Evolutionary conservation across 2,113 vertebrate genomes (phyloP), one percentile per base, ranked within the genome.

Genomic region (Cynoglossus semilaevis): DNA sequence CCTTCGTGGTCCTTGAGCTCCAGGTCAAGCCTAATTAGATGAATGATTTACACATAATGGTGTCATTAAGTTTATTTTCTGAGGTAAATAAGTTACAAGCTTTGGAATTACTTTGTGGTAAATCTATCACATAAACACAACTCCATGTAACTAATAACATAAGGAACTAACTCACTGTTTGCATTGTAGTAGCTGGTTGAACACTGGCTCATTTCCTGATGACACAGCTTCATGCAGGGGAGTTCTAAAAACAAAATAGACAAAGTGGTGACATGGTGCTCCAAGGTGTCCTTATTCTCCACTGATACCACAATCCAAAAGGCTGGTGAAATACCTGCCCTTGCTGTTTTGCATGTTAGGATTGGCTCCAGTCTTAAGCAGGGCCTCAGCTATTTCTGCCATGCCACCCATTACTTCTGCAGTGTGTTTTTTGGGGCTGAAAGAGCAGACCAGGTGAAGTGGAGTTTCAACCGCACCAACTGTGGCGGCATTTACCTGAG

Each of bases 1-100:
- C 96, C 96, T 51, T 97, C 94, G 0, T 97, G 94, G 80, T 98
- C 96, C 79, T 96, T 97, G 36, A 99, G 91, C 52, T 99, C 96
- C 81, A 98, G 85, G 71, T 99, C 95, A 47, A 97, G 85, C 29
- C 97, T 99, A 40, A 63, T 41, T 41, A 14, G 38, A 41, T 41
- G 38, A 29, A 29, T 29, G 38, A 41, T 8, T 13, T 11, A 41
- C 11, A 41, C 1, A 14, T 12, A 13, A 41, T 13, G 12, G 4
- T n/a, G 10, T 13, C 11, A 40, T 40, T 8, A 40, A 40, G 12
- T 40, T 14, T 38, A 43, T 14, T 3, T 18, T 42, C 10, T 43
- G 17, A 35, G 17, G 10, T 16, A 47, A 35, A 29, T 13, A 49
- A 35, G 18, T 18, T 7, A 7, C 52, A 12, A 7, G 6, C 16